Base-by-base conservation (phyloP, 2,888 invertebrate species). In the Gasteruption jaculator region DNA sequence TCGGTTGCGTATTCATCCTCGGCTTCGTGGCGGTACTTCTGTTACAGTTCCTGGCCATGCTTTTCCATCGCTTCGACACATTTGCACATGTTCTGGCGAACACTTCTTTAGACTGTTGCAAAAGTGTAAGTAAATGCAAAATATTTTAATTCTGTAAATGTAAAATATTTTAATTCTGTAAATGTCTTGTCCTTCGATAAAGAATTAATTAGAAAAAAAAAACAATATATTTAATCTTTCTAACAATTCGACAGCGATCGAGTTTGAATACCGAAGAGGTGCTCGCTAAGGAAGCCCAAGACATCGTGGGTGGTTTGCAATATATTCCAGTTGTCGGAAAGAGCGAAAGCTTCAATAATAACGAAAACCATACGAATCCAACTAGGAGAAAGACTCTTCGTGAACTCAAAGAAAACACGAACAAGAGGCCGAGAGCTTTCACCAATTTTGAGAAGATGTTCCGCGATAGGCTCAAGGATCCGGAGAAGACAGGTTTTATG, bases 301-400 rank as follows among this genome's bases (percentile, higher is more conserved):
- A 90, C 65, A 91, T 94, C 62, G 91, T 88, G 1, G 83, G 89
- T 68, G 86, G 88, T 57, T 73, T 93, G 43, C 92, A 92, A 72
- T 81, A 84, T 58, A 71, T 88, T 36, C 84, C 86, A 61, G 86
- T 88, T 58, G 41, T 50, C n/a, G 56, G 54, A 24, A 35, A 46
- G 6, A 52, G 41, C 6, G 33, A 48, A 11, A 18, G 41, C 7
- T 32, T 29, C 7, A 84, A 83, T 6, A 86, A 86, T 60, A 86
- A 87, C 58, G 88, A 89, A 56, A 86, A 86, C 58, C 86, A 88
- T 57, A 84, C 86, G 0, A 85, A 85, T 18, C 86, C 88, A n/a
- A 86, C 85, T 12, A 76, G 85, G 55, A 78, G 90, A 60, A 85
- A 86, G 68, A 91, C 90, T 1, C 87, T 94, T 53, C 89, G 88